A percentile compares a stretch with the other conserved stretches of the same genome.
Conservation (phyloP, 2,797 vertebrate genomes). For the Pelochelys cantorii region DNA sequence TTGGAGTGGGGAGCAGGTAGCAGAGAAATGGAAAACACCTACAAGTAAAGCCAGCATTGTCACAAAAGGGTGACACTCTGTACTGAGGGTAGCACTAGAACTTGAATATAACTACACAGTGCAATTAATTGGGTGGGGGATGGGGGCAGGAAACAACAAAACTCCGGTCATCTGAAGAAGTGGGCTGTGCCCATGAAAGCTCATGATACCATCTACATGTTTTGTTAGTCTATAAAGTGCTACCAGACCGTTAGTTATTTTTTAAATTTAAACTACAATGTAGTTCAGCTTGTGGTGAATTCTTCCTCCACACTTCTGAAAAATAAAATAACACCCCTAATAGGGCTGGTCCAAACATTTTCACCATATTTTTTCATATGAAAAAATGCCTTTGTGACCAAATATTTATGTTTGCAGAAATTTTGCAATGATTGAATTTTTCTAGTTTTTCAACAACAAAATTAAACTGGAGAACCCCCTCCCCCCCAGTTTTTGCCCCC, state of each 20-base stretch:
- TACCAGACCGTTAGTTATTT: no score
- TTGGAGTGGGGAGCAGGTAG: background rate
- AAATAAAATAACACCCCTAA: background rate
- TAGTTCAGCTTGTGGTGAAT: background rate
- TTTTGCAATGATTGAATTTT: constrained; percentile 57
- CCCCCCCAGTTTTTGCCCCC: background rate
- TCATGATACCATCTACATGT: no score
- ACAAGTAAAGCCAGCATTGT: background rate
- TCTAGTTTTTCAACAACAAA: constrained; percentile 52
- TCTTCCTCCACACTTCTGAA: background rate
- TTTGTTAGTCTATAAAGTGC: no score
- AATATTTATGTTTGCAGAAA: constrained; percentile 43
- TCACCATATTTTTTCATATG: background rate
- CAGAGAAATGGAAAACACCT: background rate
- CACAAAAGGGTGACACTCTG: background rate
- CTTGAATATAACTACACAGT: background rate
- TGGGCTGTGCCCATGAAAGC: no score
- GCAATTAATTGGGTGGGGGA: background rate
- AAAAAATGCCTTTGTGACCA: constrained; percentile 55
- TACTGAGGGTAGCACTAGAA: background rate
- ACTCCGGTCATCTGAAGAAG: no score
- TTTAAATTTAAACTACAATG: background rate
- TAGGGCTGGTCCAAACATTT: background rate
- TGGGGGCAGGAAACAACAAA: no score
- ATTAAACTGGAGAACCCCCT: background rate